Conservation (phyloP, 2,888 invertebrate genomes). For the Tetrapedia diversipes region DNA sequence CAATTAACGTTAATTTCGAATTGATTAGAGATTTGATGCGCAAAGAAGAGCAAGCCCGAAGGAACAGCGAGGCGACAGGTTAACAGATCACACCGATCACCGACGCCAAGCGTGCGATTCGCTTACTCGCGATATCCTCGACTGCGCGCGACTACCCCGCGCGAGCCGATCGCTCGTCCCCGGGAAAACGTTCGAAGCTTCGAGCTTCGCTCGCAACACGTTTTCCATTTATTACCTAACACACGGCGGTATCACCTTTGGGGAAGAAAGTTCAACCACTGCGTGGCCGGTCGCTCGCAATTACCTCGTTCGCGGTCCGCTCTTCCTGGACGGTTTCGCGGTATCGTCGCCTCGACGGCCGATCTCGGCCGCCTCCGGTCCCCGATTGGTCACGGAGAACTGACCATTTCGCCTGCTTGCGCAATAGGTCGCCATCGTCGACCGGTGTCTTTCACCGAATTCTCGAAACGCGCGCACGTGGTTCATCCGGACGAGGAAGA, state of each 20-base stretch:
- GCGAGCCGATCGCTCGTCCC: neutral
- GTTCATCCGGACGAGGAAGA: constrained; percentile 31
- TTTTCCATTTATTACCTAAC: constrained; percentile 57
- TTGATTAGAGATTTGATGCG: no score
- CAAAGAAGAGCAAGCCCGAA: no score
- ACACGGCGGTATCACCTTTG: constrained; percentile 34
- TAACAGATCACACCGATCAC: neutral
- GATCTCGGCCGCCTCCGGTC: constrained; percentile 15
- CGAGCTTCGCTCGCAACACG: constrained; percentile 1
- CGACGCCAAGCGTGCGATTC: constrained; percentile 10
- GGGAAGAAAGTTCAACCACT: constrained; percentile 60
- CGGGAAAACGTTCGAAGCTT: neutral
- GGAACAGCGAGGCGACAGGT: no score
- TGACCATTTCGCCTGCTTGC: constrained; percentile 49
- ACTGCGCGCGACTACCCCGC: no score
- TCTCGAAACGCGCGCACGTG: constrained; percentile 26
- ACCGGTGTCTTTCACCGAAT: constrained; percentile 46
- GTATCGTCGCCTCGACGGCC: constrained; percentile 10
- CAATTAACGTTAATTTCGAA: no score
- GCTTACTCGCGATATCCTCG: constrained; percentile 18
- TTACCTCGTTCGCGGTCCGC: constrained; percentile 38
- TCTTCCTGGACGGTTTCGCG: constrained; percentile 49
- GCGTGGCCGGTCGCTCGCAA: constrained; percentile 42
- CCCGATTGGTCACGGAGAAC: neutral
- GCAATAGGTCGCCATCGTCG: constrained; percentile 46